Percentiles rank a stretch among this genome's conserved stretches.
These are phyloP conservation scores for Lepidonotus clava DNA, from an alignment of 2,888 invertebrate genomes.

Conservation along the genomic window DNA sequence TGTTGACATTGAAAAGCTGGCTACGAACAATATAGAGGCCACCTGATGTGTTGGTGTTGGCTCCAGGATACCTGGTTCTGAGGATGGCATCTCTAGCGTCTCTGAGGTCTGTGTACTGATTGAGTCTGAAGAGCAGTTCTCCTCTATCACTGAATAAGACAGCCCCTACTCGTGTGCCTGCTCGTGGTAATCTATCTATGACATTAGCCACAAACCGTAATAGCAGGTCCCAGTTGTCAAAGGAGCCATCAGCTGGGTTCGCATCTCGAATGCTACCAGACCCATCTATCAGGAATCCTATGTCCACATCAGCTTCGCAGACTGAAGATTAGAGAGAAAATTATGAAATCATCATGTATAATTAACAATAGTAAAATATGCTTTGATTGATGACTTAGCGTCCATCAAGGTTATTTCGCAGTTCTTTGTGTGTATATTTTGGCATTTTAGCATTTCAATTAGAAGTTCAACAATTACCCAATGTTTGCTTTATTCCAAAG, in stretches of 20 bases:
- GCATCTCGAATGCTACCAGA: conserved; percentile 31
- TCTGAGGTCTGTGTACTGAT: not conserved
- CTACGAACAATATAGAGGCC: not conserved
- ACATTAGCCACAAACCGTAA: not conserved
- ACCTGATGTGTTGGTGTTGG: conserved; percentile 27
- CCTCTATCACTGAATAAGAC: conserved; percentile 27
- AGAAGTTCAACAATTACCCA: too few species aligned
- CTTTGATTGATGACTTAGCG: too few species aligned
- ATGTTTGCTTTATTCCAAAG: too few species aligned
- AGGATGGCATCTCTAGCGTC: conserved; percentile 8
- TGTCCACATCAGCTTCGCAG: conserved; percentile 1
- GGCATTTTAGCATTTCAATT: too few species aligned
- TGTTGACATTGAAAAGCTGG: not conserved
- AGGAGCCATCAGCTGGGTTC: not conserved
- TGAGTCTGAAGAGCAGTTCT: not conserved
- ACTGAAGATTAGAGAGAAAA: not conserved
- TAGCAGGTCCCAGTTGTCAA: conserved; percentile 25
- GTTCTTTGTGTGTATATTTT: too few species aligned
- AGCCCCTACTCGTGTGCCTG: not conserved
- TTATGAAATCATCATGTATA: too few species aligned
- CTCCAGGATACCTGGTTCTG: conserved; percentile 12
- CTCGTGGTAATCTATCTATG: not conserved
- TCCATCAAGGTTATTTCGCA: too few species aligned
- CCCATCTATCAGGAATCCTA: conserved; percentile 39
- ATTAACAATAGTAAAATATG: too few species aligned